A percentile compares a stretch with the other conserved stretches of the same genome.
These are phyloP conservation scores for Nothobranchius furzeri DNA, from an alignment of 2,113 vertebrate species.

Conservation along the genomic window DNA sequence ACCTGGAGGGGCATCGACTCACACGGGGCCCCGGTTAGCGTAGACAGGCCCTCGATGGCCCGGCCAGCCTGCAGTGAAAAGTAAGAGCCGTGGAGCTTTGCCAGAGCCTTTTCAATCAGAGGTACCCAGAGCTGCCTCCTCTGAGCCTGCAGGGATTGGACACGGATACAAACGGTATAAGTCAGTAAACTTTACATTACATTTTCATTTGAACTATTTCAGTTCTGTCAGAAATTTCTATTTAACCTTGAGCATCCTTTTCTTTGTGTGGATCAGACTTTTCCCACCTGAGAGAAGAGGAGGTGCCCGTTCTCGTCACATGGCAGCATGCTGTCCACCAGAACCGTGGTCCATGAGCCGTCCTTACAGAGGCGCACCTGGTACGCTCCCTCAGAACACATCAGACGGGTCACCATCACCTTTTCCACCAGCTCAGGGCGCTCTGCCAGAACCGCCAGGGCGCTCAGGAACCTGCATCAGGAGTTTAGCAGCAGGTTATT, in stretches of 20 bases:
- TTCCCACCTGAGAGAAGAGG: conserved; percentile 92
- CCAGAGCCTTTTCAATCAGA: conserved; percentile 94
- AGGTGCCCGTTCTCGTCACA: conserved; percentile 92
- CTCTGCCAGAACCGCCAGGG: conserved; percentile 90
- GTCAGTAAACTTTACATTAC: too few relatives aligned
- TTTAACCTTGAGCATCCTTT: too few relatives aligned
- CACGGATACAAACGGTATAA: background rate
- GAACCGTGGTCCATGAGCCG: conserved; percentile 90
- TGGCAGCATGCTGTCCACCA: conserved; percentile 96
- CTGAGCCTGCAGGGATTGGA: conserved; percentile 82
- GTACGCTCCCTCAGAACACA: conserved; percentile 91
- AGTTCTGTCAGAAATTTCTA: too few relatives aligned
- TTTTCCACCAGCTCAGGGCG: conserved; percentile 91
- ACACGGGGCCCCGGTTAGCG: conserved; percentile 93
- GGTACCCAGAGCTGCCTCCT: conserved; percentile 96
- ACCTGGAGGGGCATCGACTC: conserved; percentile 96
- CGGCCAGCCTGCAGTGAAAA: conserved; percentile 94
- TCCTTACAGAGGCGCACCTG: conserved; percentile 96
- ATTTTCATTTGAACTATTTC: too few relatives aligned
- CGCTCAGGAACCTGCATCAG: conserved; percentile 88
- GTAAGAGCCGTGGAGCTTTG: conserved; percentile 96
- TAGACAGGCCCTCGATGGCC: conserved; percentile 94
- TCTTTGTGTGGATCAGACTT: background rate
- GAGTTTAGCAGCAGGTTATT: background rate
- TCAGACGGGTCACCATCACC: conserved; percentile 90